Percentiles rank a stretch among this genome's conserved stretches.
phyloP scores from a whole-genome alignment of 2,888 invertebrate genomes.

The Zelleria hepariella region DNA sequence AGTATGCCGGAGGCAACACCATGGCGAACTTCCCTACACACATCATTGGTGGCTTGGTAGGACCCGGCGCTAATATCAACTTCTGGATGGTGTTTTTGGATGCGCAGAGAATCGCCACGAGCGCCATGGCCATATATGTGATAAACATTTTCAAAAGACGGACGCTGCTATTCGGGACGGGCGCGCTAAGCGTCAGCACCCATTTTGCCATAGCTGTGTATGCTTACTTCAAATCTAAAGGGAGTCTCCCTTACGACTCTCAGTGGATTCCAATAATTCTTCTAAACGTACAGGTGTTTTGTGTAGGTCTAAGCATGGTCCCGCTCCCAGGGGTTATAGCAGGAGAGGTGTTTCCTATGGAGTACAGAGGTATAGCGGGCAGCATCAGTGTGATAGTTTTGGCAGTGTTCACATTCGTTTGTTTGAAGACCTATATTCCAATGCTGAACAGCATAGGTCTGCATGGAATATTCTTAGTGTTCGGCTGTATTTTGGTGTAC shows the following conservation, averaged over 20 bases:
- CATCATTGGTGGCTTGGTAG: slow-evolving; percentile 69
- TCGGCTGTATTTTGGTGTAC: slow-evolving; percentile 62
- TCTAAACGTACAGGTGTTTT: slow-evolving; percentile 66
- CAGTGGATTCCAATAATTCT: slow-evolving; percentile 59
- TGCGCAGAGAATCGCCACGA: slow-evolving; percentile 69
- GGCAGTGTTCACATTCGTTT: slow-evolving; percentile 71
- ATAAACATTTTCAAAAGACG: slow-evolving; percentile 73
- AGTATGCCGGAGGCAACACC: slow-evolving; percentile 77
- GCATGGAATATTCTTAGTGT: slow-evolving; percentile 70
- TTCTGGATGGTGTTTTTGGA: slow-evolving; percentile 77
- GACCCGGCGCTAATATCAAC: slow-evolving; percentile 71
- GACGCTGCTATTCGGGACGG: slow-evolving; percentile 71
- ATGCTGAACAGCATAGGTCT: slow-evolving; percentile 63
- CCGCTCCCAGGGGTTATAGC: slow-evolving; percentile 79
- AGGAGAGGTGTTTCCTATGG: slow-evolving; percentile 77
- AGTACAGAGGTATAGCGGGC: slow-evolving; percentile 73
- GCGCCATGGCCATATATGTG: slow-evolving; percentile 70
- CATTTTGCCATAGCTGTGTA: slow-evolving; percentile 65
- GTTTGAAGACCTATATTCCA: slow-evolving; percentile 73
- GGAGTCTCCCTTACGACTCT: slow-evolving; percentile 29
- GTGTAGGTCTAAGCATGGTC: slow-evolving; percentile 70
- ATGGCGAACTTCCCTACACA: slow-evolving; percentile 77
- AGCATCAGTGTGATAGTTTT: slow-evolving; percentile 72
- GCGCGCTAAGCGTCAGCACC: slow-evolving; percentile 66
- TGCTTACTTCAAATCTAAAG: slow-evolving; percentile 34